Percentiles rank a stretch among this genome's conserved stretches.
phyloP scores from a whole-genome alignment of 2,888 invertebrate genomes.

The Drosophila tanythrix region DNA sequence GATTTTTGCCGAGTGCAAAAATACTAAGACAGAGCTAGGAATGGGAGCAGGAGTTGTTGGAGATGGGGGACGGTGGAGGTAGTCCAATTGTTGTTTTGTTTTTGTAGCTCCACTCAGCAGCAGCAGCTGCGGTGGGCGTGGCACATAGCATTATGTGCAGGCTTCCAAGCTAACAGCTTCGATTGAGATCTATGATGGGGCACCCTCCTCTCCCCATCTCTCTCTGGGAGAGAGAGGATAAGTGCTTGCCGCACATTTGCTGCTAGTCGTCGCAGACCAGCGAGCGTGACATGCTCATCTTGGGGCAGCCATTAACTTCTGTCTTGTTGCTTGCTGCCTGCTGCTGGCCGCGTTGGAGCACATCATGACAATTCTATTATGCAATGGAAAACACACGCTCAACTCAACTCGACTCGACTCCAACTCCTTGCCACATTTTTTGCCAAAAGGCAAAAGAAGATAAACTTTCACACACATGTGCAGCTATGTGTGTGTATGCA shows the following conservation, averaged over 20 bases:
- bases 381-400: slow-evolving; percentile 50
- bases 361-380: slow-evolving; percentile 67
- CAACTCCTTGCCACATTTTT: not conserved
- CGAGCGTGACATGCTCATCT: slow-evolving; percentile 78
- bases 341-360: slow-evolving; percentile 63
- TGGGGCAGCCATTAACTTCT: slow-evolving; percentile 64
- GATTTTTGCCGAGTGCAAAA: not conserved
- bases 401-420: not conserved
- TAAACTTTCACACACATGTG: slow-evolving; percentile 22
- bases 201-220: not conserved
- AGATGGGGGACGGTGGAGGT: not conserved
- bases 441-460: slow-evolving; percentile 45
- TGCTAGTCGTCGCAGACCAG: slow-evolving; percentile 71
- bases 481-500: not conserved
- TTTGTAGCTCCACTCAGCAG: slow-evolving; percentile 3
- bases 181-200: slow-evolving; percentile 32
- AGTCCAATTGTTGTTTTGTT: slow-evolving; percentile 1
- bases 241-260: slow-evolving; percentile 66
- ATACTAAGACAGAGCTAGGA: not conserved
- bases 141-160: slow-evolving; percentile 46
- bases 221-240: slow-evolving; percentile 7
- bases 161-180: slow-evolving; percentile 15
- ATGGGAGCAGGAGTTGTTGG: not conserved
- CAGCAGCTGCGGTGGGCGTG: slow-evolving; percentile 10
- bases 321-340: slow-evolving; percentile 12